Conservation (phyloP, 2,113 vertebrate species). For the Lanius collurio region DNA sequence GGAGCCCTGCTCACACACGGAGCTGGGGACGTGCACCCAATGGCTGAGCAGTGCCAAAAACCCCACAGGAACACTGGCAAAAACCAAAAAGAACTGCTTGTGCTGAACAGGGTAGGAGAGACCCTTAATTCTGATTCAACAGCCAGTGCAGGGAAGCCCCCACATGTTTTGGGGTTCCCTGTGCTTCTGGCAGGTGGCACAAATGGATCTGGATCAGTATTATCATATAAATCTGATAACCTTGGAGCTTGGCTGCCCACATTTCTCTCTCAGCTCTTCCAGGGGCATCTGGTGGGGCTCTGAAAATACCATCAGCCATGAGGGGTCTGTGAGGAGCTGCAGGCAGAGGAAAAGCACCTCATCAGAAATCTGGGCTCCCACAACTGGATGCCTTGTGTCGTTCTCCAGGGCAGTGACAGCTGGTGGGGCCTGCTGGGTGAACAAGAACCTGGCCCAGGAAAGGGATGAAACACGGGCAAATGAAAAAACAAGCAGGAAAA, state of each 20-base stretch:
- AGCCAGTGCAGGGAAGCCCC: neutral
- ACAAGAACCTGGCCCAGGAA: neutral
- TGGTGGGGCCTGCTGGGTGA: neutral
- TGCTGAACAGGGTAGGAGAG: neutral
- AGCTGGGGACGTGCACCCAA: accelerated
- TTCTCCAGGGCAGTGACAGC: neutral
- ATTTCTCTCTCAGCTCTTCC: neutral
- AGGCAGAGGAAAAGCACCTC: neutral
- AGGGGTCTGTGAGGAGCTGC: too few species aligned
- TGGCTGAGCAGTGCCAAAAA: neutral
- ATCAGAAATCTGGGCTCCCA: accelerated
- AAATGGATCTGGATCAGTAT: accelerated
- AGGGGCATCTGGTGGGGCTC: neutral
- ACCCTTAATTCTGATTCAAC: neutral
- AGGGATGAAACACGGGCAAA: accelerated
- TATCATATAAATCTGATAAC: neutral
- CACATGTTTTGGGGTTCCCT: accelerated
- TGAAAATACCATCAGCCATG: accelerated
- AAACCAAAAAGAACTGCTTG: accelerated
- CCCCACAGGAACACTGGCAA: neutral
- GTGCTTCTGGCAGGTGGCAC: neutral
- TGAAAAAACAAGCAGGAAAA: neutral
- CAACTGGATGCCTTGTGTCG: accelerated
- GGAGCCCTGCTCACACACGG: neutral
- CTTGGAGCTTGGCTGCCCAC: neutral